These are phyloP conservation scores for Antheraea assamensis DNA, from an alignment of 2,888 invertebrate genomes.

Conservation along the genomic window DNA sequence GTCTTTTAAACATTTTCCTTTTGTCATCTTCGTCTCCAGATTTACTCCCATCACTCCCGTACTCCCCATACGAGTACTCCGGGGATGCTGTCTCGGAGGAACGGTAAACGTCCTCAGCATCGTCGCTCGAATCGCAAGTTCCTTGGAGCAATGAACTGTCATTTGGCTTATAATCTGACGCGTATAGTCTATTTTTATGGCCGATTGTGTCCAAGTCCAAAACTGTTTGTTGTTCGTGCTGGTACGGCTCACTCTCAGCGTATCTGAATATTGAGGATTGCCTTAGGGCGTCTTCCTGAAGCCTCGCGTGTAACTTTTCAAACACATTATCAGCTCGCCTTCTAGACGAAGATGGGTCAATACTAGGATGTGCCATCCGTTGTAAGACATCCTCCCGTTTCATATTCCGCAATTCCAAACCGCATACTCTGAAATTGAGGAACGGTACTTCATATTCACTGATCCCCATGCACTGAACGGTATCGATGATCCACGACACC, in stretches of 20 bases:
- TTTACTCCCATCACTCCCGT: slow-evolving; percentile 72
- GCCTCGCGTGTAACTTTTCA: slow-evolving; percentile 62
- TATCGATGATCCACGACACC: slow-evolving; percentile 78
- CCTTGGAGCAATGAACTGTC: slow-evolving; percentile 52
- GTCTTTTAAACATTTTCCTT: slow-evolving; percentile 72
- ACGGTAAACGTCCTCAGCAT: slow-evolving; percentile 66
- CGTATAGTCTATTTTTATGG: slow-evolving; percentile 58
- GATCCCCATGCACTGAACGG: slow-evolving; percentile 59
- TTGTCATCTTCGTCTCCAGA: slow-evolving; percentile 76
- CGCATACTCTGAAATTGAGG: slow-evolving; percentile 69
- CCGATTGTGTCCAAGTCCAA: slow-evolving; percentile 67
- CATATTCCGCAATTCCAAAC: slow-evolving; percentile 62
- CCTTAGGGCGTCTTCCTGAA: slow-evolving; percentile 61
- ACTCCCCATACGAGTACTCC: slow-evolving; percentile 67
- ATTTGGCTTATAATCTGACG: slow-evolving; percentile 65
- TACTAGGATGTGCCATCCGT: slow-evolving; percentile 58
- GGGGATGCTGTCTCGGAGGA: slow-evolving; percentile 69
- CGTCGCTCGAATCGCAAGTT: slow-evolving; percentile 71
- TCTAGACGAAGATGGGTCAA: slow-evolving; percentile 54
- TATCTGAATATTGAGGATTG: slow-evolving; percentile 63
- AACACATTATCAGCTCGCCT: slow-evolving; percentile 64
- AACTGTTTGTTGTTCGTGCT: slow-evolving; percentile 57
- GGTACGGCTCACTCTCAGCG: slow-evolving; percentile 60
- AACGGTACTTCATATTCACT: slow-evolving; percentile 70
- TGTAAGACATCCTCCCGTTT: slow-evolving; percentile 65